Base-by-base conservation (phyloP, 2,888 invertebrate genomes). In the Mantis religiosa region DNA sequence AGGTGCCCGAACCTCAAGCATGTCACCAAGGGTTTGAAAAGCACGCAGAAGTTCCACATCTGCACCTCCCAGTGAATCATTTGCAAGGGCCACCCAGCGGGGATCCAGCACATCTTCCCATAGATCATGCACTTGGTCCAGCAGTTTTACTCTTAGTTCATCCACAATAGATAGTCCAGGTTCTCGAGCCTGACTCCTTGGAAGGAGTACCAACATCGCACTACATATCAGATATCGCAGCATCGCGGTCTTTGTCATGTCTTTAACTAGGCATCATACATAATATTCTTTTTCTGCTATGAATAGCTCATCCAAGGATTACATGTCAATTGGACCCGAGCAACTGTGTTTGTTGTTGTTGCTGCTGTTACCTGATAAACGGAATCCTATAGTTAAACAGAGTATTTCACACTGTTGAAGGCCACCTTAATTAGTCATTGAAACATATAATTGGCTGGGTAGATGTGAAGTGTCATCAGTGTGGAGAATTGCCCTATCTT, bases 41-140 rank as follows among this genome's bases (percentile, higher is more conserved):
- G 93, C 93, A 91, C 94, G 94, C 91, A 96, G 94, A 85, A 96
- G 92, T 91, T 94, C 94, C 47, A 95, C 93, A 91, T 95, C 96
- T 0, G 93, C 92, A 4, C 88, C 87, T 12, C 87, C 89, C 6
- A 89, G 86, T n/a, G 88, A 87, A 28, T 90, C 89, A 28, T 89
- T 88, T 2, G 90, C 89, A 30, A 89, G 82, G 1, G 89, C 90
- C 81, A 89, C 90, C 89, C 90, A 90, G 28, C 91, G 91, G 12
- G 94, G 93, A 87, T 94, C 93, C 1, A 93, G 92, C 3, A 94
- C 93, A 90, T 94, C 94, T 85, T 91, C 92, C 93, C 94, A 94
- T 90, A 95, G 91, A n/a, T 94, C 92, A 83, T 93, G 92, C 92
- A 96, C 96, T 88, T 96, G 91, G 28, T 93, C 92, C 83, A 95